Evolutionary conservation across 1,140 invertebrate genomes (phyloP).

Genomic region (Conopomorpha cramerella): DNA sequence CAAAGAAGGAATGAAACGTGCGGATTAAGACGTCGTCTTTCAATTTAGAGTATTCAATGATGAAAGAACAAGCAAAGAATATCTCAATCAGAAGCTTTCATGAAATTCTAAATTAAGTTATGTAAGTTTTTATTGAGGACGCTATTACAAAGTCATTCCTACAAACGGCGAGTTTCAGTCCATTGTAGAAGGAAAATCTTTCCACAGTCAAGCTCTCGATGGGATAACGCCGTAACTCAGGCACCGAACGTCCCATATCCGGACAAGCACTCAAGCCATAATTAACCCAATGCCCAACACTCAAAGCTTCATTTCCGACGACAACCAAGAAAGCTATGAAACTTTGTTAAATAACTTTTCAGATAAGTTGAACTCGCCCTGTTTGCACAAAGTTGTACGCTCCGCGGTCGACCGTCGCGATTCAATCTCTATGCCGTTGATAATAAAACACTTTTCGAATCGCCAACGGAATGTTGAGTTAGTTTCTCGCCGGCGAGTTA

Average conservation of each 20-base stretch:
- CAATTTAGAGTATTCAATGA: too few species aligned
- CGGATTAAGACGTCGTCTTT: too few species aligned
- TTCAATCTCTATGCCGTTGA: slow-evolving; percentile 55
- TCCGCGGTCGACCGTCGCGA: slow-evolving; percentile 44
- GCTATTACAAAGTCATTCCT: slow-evolving; percentile 54
- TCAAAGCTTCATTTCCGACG: slow-evolving; percentile 41
- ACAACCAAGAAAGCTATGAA: slow-evolving; percentile 54
- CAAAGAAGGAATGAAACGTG: too few species aligned
- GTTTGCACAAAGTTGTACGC: slow-evolving; percentile 55
- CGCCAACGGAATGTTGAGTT: slow-evolving; percentile 51
- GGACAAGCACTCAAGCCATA: slow-evolving; percentile 28
- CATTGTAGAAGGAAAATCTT: slow-evolving; percentile 60
- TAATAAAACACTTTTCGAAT: slow-evolving; percentile 57
- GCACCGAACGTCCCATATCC: slow-evolving; percentile 28
- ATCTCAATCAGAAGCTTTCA: too few species aligned
- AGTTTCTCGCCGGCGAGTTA: slow-evolving; percentile 35
- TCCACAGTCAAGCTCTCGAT: slow-evolving; percentile 59
- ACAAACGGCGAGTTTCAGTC: slow-evolving; percentile 49
- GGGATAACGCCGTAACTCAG: slow-evolving; percentile 43
- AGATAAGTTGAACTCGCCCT: slow-evolving; percentile 58
- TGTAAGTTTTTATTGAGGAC: slow-evolving; percentile 48
- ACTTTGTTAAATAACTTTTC: slow-evolving; percentile 62
- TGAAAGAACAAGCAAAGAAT: too few species aligned
- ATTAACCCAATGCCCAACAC: slow-evolving; percentile 39
- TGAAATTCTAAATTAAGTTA: too few species aligned